A percentile compares a stretch with the other conserved stretches of the same genome.
These are phyloP conservation scores for Chelon auratus DNA, from an alignment of 2,797 vertebrate species.

Conservation along the genomic window DNA sequence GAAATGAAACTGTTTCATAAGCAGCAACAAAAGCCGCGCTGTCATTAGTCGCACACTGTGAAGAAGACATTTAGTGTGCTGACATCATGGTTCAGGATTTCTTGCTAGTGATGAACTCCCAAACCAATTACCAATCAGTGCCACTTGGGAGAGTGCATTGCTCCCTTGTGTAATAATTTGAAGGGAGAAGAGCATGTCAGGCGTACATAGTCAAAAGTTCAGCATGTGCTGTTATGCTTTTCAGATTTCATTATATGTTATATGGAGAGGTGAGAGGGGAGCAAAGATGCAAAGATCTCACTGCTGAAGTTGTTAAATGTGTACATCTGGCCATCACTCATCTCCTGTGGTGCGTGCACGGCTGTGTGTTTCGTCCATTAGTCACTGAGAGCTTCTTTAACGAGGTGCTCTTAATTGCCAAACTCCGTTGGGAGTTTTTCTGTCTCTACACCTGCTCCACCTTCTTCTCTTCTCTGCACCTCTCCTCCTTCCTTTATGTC, in stretches of 20 bases:
- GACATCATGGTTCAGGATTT: conserved; percentile 1
- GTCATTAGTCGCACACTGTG: not conserved
- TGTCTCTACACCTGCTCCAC: not conserved
- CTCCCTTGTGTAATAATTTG: conserved; percentile 1
- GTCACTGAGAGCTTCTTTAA: conserved; percentile 59
- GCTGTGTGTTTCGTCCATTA: conserved; percentile 48
- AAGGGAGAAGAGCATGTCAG: not conserved
- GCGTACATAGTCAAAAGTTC: not conserved
- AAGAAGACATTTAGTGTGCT: conserved; percentile 7
- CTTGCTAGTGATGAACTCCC: conserved; percentile 17
- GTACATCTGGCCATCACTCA: conserved; percentile 49
- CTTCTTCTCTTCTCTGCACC: not conserved
- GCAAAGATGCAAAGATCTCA: conserved; percentile 36
- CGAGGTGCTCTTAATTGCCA: conserved; percentile 63
- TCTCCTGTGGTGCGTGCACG: conserved; percentile 42
- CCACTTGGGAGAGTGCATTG: not conserved
- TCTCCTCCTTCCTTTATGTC: not conserved
- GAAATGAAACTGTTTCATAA: conserved; percentile 15
- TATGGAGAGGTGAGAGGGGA: not conserved
- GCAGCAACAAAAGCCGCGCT: not conserved
- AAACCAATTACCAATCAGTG: conserved; percentile 12
- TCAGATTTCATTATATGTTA: conserved; percentile 25
- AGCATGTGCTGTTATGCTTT: not conserved
- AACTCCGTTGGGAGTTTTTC: conserved; percentile 45
- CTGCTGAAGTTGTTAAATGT: conserved; percentile 41